These are phyloP conservation scores for Paraplagusia blochii DNA, from an alignment of 2,113 vertebrate genomes.

Conservation along the genomic window DNA sequence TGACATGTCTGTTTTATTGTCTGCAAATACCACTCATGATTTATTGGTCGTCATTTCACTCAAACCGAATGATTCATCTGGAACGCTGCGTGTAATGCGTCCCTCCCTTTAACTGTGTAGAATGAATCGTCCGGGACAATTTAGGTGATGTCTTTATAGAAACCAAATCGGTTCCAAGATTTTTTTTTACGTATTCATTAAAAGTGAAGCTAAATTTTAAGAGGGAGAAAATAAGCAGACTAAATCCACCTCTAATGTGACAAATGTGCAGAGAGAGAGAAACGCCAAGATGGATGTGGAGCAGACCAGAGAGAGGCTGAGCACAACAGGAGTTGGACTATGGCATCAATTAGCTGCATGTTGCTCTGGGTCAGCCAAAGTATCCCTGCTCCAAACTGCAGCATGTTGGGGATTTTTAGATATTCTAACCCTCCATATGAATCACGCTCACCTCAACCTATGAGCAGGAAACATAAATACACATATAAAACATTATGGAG, in stretches of 20 bases:
- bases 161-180: constrained; percentile 37
- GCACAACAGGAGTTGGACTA: constrained; percentile 6
- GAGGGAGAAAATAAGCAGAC: constrained; percentile 33
- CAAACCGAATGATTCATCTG: constrained; percentile 26
- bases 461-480: too few species aligned
- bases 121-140: constrained; percentile 35
- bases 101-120: constrained; percentile 14
- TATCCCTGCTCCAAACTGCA: constrained; percentile 4
- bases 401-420: constrained; percentile 15
- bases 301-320: constrained; percentile 9
- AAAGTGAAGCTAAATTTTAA: constrained; percentile 24
- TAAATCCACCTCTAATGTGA: constrained; percentile 30
- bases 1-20: constrained; percentile 46
- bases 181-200: constrained; percentile 60
- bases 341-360: constrained; percentile 23
- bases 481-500: too few species aligned
- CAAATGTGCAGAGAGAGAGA: constrained; percentile 27
- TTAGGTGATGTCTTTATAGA: constrained; percentile 52
- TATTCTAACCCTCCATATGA: constrained; percentile 4
- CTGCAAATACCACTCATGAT: constrained; percentile 44
- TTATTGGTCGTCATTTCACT: constrained; percentile 34
- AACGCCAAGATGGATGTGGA: constrained; percentile 12
- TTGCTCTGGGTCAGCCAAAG: constrained; percentile 16
- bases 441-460: background rate
- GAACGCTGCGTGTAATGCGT: constrained; percentile 20